These are phyloP conservation scores for Diorhabda sublineata DNA, from an alignment of 1,140 invertebrate genomes.

Conservation along the genomic window DNA sequence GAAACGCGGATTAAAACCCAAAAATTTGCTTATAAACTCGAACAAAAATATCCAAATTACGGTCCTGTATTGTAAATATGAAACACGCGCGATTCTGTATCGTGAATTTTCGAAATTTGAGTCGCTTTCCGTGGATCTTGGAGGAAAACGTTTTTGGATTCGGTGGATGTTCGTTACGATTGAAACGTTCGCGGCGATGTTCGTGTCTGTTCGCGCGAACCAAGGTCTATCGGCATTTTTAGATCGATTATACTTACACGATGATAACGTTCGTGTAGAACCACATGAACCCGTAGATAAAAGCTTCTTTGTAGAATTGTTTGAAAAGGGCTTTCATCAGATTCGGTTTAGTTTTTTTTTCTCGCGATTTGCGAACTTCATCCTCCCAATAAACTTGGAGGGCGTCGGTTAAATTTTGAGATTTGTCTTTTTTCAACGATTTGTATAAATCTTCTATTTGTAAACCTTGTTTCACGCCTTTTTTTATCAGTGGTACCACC, in stretches of 20 bases:
- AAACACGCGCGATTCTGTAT: no score
- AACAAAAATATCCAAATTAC: no score
- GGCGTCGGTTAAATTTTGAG: constrained; percentile 47
- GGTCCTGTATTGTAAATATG: no score
- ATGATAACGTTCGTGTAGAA: neutral
- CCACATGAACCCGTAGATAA: constrained; percentile 45
- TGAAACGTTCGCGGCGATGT: neutral
- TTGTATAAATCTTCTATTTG: constrained; percentile 38
- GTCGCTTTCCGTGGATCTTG: no score
- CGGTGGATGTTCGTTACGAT: neutral
- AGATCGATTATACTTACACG: neutral
- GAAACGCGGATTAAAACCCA: no score
- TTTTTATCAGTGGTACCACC: constrained; percentile 36
- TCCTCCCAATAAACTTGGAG: constrained; percentile 51
- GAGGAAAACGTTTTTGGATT: neutral
- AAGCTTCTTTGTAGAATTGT: constrained; percentile 46
- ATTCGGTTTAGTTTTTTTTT: constrained; percentile 31
- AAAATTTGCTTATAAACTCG: no score
- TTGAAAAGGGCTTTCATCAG: constrained; percentile 47
- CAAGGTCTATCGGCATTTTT: neutral
- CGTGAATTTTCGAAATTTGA: no score
- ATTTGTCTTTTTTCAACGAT: constrained; percentile 32
- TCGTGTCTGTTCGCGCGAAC: no score
- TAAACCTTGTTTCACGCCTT: constrained; percentile 32
- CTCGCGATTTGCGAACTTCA: constrained; percentile 41